Evolutionary conservation across 1,140 invertebrate species (phyloP), one percentile per base, ranked within the genome.

Genomic region (Drosophila pseudoananassae): DNA sequence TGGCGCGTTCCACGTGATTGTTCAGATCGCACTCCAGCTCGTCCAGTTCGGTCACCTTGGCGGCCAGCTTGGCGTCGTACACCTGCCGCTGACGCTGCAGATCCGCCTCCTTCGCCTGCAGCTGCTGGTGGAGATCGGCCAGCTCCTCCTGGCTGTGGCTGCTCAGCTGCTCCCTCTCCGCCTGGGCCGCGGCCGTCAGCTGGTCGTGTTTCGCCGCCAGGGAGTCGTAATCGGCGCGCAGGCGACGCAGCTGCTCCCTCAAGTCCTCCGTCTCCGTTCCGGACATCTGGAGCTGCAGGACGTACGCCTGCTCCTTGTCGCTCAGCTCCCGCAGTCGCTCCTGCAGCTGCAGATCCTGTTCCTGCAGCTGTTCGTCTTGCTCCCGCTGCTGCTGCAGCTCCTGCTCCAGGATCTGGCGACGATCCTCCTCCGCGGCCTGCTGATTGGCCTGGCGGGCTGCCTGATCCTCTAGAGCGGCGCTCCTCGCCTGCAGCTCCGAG

Each of bases 21-120:
- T 93, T 94, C 57, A 94, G 92, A 76, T 95, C 94, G 27, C 90
- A 85, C 79, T 95, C 94, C 45, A 94, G 83, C 71, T 94, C 93
- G 69, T 95, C 94, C 43, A 94, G 92, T 57, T 95, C 94, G 12
- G 84, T 92, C 38, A 92, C 92, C 73, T 93, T 94, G 54, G 92
- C 91, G 4, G 91, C 88, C 69, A 94, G 66, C 49, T 93, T 91
- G 31, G 91, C 88, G 72, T 93, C 93, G 84, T 93, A 93, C 27
- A 94, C 93, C 36, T 92, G 83, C 10, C 93, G 92, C 51, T 93
- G 64, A 17, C 92, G 93, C 83, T 93, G 93, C 25, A 94, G 31
- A 36, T 93, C 93, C 20, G 76, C 64, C 79, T 94, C 93, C 12
- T 93, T 77, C 53, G 92, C 90, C 10, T 78, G 66, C 54, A 93